A percentile compares a stretch with the other conserved stretches of the same genome.
These are phyloP conservation scores for Phorcus lineatus DNA, from an alignment of 2,888 invertebrate genomes.

Conservation along the genomic window DNA sequence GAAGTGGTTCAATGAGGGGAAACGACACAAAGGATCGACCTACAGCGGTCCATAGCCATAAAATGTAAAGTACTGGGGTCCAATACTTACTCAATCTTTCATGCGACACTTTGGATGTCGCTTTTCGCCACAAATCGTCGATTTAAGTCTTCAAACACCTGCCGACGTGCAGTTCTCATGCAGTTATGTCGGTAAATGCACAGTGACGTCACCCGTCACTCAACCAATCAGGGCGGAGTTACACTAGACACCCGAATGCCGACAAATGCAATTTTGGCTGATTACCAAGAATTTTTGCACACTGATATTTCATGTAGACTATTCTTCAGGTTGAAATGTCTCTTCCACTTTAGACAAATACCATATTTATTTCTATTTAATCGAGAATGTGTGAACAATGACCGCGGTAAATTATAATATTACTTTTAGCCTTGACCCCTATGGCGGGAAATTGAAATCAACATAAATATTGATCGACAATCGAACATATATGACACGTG, in stretches of 20 bases:
- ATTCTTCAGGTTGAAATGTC: neutral
- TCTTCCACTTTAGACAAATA: neutral
- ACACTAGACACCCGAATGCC: neutral
- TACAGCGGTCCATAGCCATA: neutral
- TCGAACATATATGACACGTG: too few species aligned
- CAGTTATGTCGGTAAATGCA: slow-evolving; percentile 15
- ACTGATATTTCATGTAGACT: neutral
- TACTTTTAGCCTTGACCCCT: slow-evolving; percentile 4
- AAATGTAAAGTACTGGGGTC: neutral
- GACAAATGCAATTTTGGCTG: slow-evolving; percentile 6
- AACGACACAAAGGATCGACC: neutral
- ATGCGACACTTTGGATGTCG: slow-evolving; percentile 1
- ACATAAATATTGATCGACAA: slow-evolving; percentile 3
- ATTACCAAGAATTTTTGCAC: neutral
- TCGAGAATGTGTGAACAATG: neutral
- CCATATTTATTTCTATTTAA: neutral
- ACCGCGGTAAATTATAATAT: neutral
- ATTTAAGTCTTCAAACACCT: slow-evolving; percentile 11
- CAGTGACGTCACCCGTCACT: slow-evolving; percentile 18
- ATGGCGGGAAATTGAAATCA: slow-evolving; percentile 18
- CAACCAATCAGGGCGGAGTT: slow-evolving; percentile 18
- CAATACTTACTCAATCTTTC: slow-evolving; percentile 11
- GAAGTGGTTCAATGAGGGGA: slow-evolving; percentile 18
- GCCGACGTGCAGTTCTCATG: slow-evolving; percentile 16
- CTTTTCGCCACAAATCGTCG: neutral